phyloP scores from a whole-genome alignment of 2,888 invertebrate genomes.

The Antitype chi region DNA sequence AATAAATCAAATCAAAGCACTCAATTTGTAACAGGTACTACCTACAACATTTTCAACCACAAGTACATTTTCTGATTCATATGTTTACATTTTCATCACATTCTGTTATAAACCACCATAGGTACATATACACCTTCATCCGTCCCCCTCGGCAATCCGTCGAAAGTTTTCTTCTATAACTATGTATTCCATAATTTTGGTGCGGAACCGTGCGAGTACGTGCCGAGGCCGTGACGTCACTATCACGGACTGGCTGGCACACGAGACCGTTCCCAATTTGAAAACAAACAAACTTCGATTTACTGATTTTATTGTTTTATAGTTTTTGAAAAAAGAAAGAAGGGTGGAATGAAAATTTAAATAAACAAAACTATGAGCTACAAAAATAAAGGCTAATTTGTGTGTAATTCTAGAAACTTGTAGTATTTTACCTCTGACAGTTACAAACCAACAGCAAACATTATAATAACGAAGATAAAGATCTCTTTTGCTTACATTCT shows the following conservation, averaged over 20 bases:
- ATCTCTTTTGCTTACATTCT: too few species aligned
- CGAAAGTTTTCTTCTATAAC: slow-evolving; percentile 47
- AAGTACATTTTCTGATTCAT: background rate
- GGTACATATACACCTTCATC: background rate
- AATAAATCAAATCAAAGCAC: too few species aligned
- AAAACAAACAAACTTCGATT: slow-evolving; percentile 35
- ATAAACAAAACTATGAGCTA: background rate
- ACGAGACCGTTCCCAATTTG: slow-evolving; percentile 28
- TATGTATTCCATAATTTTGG: slow-evolving; percentile 52
- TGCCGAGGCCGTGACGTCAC: slow-evolving; percentile 36
- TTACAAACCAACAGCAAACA: too few species aligned
- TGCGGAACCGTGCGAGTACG: slow-evolving; percentile 28
- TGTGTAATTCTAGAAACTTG: background rate
- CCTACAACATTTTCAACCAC: too few species aligned
- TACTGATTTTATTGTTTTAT: slow-evolving; percentile 19
- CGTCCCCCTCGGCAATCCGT: slow-evolving; percentile 1
- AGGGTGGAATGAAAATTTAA: background rate
- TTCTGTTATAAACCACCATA: background rate
- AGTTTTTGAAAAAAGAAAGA: slow-evolving; percentile 7
- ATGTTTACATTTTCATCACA: background rate
- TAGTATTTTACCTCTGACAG: too few species aligned
- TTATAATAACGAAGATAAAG: too few species aligned
- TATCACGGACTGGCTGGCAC: slow-evolving; percentile 16
- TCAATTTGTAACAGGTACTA: too few species aligned
- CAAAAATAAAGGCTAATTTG: background rate